Percentiles rank a stretch among this genome's conserved stretches.
Conservation (phyloP, 2,888 invertebrate genomes). For the Thelaira solivaga region DNA sequence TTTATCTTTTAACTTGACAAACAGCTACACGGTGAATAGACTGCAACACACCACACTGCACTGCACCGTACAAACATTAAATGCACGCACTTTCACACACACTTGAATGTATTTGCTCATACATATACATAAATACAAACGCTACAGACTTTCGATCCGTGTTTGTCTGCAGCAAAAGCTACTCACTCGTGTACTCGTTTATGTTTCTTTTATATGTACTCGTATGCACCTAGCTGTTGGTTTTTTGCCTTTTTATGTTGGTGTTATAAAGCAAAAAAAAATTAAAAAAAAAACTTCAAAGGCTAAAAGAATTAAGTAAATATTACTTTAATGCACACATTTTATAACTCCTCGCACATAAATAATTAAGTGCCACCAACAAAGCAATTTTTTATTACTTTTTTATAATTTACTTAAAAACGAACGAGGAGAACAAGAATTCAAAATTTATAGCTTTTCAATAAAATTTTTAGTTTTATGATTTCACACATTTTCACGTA, state of each 20-base stretch:
- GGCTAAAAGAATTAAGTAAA: conserved; percentile 39
- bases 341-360: conserved; percentile 18
- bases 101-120: no score
- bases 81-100: conserved; percentile 6
- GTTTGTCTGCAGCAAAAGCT: not conserved
- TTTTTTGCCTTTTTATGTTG: conserved; percentile 24
- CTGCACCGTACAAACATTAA: not conserved
- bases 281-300: no score
- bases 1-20: not conserved
- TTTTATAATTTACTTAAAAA: not conserved
- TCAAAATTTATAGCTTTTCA: not conserved
- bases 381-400: conserved; percentile 14
- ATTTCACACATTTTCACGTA: conserved; percentile 17
- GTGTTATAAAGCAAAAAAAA: no score
- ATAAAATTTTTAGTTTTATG: conserved; percentile 1
- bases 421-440: not conserved
- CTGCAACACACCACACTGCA: not conserved
- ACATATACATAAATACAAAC: not conserved
- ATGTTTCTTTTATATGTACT: conserved; percentile 4
- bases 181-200: not conserved
- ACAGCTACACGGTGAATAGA: not conserved
- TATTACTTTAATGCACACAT: conserved; percentile 43
- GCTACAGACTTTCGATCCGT: not conserved
- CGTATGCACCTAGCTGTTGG: not conserved
- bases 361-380: conserved; percentile 5